These are phyloP conservation scores for Mastigias papua DNA, from an alignment of 30 jellyfish, hydroid and myxozoan genomes.

Conservation along the genomic window DNA sequence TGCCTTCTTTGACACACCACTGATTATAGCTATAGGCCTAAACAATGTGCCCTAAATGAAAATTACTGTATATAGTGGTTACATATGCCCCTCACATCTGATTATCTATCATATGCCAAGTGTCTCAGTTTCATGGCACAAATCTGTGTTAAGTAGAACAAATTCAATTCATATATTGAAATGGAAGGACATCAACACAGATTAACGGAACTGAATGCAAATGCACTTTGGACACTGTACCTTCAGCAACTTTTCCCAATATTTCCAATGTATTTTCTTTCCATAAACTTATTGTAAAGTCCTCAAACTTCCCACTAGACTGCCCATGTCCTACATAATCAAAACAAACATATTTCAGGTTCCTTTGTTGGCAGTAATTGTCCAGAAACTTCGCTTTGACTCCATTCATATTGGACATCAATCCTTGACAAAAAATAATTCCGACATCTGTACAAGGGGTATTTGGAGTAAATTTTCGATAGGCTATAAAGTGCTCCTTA, in stretches of 20 bases:
- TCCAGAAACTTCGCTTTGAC: slow-evolving; percentile 63
- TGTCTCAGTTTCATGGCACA: too few species aligned
- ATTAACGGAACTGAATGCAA: too few species aligned
- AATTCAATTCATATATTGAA: too few species aligned
- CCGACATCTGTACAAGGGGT: slow-evolving; percentile 42
- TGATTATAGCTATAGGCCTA: too few species aligned
- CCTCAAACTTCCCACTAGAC: slow-evolving; percentile 77
- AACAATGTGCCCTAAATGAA: too few species aligned
- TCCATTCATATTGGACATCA: slow-evolving; percentile 78
- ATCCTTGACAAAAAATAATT: slow-evolving; percentile 74
- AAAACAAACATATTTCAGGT: slow-evolving; percentile 58
- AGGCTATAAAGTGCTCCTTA: slow-evolving; percentile 53
- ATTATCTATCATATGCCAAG: too few species aligned
- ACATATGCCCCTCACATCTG: too few species aligned
- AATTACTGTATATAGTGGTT: too few species aligned
- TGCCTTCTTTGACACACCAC: too few species aligned
- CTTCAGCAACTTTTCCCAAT: slow-evolving; percentile 61
- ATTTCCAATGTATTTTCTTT: slow-evolving; percentile 64
- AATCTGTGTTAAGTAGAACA: too few species aligned
- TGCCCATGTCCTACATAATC: slow-evolving; percentile 85
- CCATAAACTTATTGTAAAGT: slow-evolving; percentile 67
- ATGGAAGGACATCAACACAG: too few species aligned
- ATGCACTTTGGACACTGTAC: too few species aligned
- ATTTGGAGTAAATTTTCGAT: slow-evolving; percentile 32
- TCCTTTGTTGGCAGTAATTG: slow-evolving; percentile 50